phyloP scores from a whole-genome alignment of 1,140 invertebrate species.

The Episyrphus balteatus region DNA sequence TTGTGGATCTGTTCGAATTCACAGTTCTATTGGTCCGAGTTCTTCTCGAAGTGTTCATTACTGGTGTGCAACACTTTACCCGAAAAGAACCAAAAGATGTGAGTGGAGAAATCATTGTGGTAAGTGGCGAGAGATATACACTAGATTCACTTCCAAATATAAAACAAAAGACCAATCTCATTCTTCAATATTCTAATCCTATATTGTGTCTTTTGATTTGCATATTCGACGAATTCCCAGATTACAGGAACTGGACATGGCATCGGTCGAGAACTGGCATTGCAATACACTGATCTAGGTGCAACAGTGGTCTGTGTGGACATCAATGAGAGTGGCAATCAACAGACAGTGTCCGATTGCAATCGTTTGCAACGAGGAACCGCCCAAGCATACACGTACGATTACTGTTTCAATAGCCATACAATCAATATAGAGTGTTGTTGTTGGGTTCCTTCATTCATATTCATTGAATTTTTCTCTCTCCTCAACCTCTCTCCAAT shows the following conservation, averaged over 20 bases:
- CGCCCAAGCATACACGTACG: slow-evolving; percentile 46
- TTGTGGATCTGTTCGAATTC: slow-evolving; percentile 25
- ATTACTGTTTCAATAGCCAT: slow-evolving; percentile 4
- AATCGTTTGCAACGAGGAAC: slow-evolving; percentile 37
- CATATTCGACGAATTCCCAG: slow-evolving; percentile 38
- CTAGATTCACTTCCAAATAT: too few species aligned
- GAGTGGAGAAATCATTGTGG: slow-evolving; percentile 51
- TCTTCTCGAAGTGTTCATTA: slow-evolving; percentile 15
- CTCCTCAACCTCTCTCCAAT: slow-evolving; percentile 1
- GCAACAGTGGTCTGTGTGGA: slow-evolving; percentile 78
- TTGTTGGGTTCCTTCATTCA: neutral
- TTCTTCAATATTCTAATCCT: neutral
- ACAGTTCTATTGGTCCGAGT: slow-evolving; percentile 17
- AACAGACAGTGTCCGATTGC: slow-evolving; percentile 51
- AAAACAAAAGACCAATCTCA: too few species aligned
- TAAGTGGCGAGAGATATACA: too few species aligned
- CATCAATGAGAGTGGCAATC: slow-evolving; percentile 61
- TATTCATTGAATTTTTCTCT: neutral
- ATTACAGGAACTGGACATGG: slow-evolving; percentile 87
- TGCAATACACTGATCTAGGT: slow-evolving; percentile 66
- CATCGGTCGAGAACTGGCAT: slow-evolving; percentile 72
- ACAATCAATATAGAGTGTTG: neutral
- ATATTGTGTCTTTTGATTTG: neutral
- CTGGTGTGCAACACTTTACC: slow-evolving; percentile 10
- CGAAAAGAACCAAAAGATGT: slow-evolving; percentile 45